Evolutionary conservation across 2,888 invertebrate species (phyloP).

Genomic region (Calameuta filiformis): DNA sequence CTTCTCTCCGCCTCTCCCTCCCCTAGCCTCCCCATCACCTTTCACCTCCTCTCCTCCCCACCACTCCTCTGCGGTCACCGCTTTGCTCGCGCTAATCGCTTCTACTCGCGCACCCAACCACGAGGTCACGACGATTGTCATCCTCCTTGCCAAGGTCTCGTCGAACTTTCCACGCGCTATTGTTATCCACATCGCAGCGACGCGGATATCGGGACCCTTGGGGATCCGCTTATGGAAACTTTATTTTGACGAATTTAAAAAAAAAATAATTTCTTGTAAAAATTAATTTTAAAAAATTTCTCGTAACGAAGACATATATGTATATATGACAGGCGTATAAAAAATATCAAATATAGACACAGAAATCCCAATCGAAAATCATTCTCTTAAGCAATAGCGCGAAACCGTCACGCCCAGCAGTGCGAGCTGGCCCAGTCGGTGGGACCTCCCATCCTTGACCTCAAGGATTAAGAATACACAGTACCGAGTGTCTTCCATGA

Average conservation of each 20-base stretch:
- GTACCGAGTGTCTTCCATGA: neutral
- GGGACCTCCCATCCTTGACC: neutral
- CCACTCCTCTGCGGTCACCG: conserved; percentile 27
- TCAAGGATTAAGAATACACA: neutral
- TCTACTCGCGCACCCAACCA: conserved; percentile 30
- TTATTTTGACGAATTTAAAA: neutral
- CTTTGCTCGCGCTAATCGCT: conserved; percentile 43
- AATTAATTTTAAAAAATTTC: neutral
- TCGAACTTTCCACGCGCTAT: neutral
- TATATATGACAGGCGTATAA: too few species aligned
- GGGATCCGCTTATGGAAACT: neutral
- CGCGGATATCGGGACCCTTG: neutral
- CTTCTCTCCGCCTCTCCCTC: conserved; percentile 10
- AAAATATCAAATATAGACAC: neutral
- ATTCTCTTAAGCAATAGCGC: neutral
- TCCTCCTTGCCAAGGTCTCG: neutral
- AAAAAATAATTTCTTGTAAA: too few species aligned
- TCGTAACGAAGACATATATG: too few species aligned
- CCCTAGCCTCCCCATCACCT: conserved; percentile 3
- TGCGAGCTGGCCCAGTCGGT: neutral
- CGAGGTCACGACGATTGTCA: conserved; percentile 37
- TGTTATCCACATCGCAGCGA: neutral
- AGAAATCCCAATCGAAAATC: neutral
- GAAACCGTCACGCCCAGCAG: neutral
- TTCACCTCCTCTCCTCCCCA: conserved; percentile 5